These are phyloP conservation scores for Campaea margaritaria DNA, from an alignment of 2,888 invertebrate genomes.

Conservation along the genomic window DNA sequence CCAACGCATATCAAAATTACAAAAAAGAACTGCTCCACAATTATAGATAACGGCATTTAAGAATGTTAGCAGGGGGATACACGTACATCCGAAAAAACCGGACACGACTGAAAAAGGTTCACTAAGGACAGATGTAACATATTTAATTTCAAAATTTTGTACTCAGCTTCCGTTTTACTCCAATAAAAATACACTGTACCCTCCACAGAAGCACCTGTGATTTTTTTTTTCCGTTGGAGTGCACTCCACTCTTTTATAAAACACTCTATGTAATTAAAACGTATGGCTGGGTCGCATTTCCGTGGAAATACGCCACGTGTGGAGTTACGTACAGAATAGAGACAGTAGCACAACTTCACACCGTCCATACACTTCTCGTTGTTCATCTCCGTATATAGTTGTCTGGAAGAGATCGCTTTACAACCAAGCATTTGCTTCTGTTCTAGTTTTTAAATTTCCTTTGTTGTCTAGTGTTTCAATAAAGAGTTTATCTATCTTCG, in stretches of 20 bases:
- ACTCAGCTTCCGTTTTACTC: constrained; percentile 5
- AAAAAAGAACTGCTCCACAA: too few relatives aligned
- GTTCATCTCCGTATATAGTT: too few relatives aligned
- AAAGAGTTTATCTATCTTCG: too few relatives aligned
- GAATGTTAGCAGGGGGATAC: neutral
- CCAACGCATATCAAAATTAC: too few relatives aligned
- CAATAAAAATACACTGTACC: constrained; percentile 9
- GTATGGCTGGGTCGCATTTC: constrained; percentile 8
- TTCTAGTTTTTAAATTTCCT: too few relatives aligned
- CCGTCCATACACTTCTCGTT: too few relatives aligned
- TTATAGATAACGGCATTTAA: too few relatives aligned
- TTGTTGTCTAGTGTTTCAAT: too few relatives aligned
- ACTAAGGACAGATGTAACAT: neutral
- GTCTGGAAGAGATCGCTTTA: too few relatives aligned
- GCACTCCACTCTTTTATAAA: constrained; percentile 20
- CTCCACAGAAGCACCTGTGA: constrained; percentile 8
- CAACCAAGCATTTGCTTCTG: too few relatives aligned
- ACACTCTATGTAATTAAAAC: constrained; percentile 29
- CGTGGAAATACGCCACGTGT: neutral
- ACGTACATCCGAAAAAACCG: neutral
- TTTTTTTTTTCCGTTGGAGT: constrained; percentile 18
- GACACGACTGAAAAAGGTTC: neutral
- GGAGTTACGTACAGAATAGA: too few relatives aligned
- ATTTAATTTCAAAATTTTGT: neutral
- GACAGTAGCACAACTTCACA: too few relatives aligned